Conservation (phyloP, 2,888 invertebrate genomes). For the Colostygia pectinataria region DNA sequence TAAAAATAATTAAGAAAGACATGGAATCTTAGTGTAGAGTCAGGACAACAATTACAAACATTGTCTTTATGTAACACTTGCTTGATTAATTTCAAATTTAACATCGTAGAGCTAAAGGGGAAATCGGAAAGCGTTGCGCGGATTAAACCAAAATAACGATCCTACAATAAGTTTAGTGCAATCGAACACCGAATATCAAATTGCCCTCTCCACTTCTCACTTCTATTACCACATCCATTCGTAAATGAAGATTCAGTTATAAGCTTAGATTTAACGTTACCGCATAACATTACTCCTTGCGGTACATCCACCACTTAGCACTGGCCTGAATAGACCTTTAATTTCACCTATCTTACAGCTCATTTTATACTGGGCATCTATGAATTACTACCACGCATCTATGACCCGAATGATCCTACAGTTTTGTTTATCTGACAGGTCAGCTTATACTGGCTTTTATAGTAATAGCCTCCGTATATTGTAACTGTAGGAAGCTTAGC, state of each 20-base stretch:
- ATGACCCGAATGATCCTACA: conserved; percentile 48
- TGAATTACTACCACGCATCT: conserved; percentile 53
- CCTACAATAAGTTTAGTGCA: too few species aligned
- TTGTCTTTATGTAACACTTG: too few species aligned
- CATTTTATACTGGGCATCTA: conserved; percentile 43
- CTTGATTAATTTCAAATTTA: too few species aligned
- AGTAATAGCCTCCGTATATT: conserved; percentile 47
- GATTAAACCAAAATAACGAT: too few species aligned
- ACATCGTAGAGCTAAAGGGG: too few species aligned
- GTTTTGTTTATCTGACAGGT: conserved; percentile 47
- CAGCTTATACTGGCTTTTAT: conserved; percentile 46
- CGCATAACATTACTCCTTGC: conserved; percentile 65
- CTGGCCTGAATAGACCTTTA: conserved; percentile 44
- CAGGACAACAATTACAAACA: too few species aligned
- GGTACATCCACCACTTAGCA: conserved; percentile 50
- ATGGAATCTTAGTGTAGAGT: too few species aligned
- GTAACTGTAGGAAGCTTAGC: conserved; percentile 51
- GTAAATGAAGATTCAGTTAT: conserved; percentile 64
- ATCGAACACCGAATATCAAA: neutral
- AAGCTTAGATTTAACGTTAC: conserved; percentile 63
- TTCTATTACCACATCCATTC: conserved; percentile 41
- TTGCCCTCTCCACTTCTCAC: conserved; percentile 34
- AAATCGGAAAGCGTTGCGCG: too few species aligned
- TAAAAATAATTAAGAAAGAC: too few species aligned
- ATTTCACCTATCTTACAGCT: conserved; percentile 38